A percentile compares a stretch with the other conserved stretches of the same genome.
Evolutionary conservation across 2,113 vertebrate species (phyloP).

Genomic region (Leptodactylus fuscus): DNA sequence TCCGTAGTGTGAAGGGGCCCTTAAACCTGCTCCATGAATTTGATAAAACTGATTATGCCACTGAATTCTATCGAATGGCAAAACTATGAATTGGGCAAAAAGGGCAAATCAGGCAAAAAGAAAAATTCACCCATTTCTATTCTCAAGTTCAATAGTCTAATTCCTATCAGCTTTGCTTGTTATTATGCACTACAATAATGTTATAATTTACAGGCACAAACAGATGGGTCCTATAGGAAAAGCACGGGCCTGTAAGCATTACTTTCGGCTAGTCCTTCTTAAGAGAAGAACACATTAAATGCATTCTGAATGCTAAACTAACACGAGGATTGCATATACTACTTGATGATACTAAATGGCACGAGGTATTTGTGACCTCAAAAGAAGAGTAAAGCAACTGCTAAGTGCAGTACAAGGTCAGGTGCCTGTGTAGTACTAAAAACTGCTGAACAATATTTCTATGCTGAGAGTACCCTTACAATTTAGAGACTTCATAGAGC

Average conservation of each 20-base stretch:
- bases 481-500: slow-evolving; percentile 15
- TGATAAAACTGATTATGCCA: too few relatives aligned
- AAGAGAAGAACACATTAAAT: background rate
- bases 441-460: slow-evolving; percentile 44
- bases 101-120: too few relatives aligned
- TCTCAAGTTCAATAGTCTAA: too few relatives aligned
- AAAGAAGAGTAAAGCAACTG: slow-evolving; percentile 10
- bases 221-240: background rate
- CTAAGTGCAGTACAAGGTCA: slow-evolving; percentile 45
- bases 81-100: too few relatives aligned
- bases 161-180: too few relatives aligned
- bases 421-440: slow-evolving; percentile 39
- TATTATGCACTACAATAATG: too few relatives aligned
- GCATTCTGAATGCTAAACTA: slow-evolving; percentile 17
- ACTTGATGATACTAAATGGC: slow-evolving; percentile 19
- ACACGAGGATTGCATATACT: background rate
- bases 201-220: background rate
- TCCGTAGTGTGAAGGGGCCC: too few relatives aligned
- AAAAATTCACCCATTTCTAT: too few relatives aligned
- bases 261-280: background rate
- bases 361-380: slow-evolving; percentile 23
- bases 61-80: too few relatives aligned
- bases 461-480: slow-evolving; percentile 7
- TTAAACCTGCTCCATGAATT: too few relatives aligned
- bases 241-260: background rate